These are phyloP conservation scores for Nothobranchius furzeri DNA, from an alignment of 2,113 vertebrate species.

Conservation along the genomic window DNA sequence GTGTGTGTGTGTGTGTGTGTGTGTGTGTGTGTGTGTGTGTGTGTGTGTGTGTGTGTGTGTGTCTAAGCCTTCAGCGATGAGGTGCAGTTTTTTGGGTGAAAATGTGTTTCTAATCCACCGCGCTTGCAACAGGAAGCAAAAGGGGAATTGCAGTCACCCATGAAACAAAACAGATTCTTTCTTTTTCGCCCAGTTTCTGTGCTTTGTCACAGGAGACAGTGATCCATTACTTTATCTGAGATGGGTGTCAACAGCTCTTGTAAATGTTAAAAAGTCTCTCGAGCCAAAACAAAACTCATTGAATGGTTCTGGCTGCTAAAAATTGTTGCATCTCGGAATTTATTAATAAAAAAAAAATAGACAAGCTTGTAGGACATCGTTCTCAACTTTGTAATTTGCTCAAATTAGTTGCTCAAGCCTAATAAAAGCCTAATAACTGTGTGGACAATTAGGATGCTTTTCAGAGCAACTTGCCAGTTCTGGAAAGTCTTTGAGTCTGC, in stretches of 20 bases:
- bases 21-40: not conserved
- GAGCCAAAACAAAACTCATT: not conserved
- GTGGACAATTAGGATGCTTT: too few species aligned
- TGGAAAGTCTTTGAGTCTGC: too few species aligned
- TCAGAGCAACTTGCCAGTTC: too few species aligned
- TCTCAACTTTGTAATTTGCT: too few species aligned
- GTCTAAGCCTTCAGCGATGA: slow-evolving; percentile 36
- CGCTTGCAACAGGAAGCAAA: slow-evolving; percentile 55
- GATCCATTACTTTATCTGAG: slow-evolving; percentile 26
- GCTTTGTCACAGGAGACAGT: slow-evolving; percentile 22
- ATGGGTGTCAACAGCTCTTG: slow-evolving; percentile 16
- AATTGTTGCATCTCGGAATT: not conserved
- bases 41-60: not conserved
- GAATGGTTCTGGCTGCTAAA: not conserved
- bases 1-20: not conserved
- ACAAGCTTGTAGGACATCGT: too few species aligned
- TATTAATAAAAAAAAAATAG: too few species aligned
- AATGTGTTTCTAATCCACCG: slow-evolving; percentile 62
- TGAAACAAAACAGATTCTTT: slow-evolving; percentile 51
- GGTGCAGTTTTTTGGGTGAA: slow-evolving; percentile 44
- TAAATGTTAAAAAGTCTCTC: slow-evolving; percentile 11
- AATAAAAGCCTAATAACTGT: too few species aligned
- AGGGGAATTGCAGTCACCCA: slow-evolving; percentile 51
- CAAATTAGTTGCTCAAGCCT: too few species aligned
- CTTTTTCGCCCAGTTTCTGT: slow-evolving; percentile 7